phyloP scores from a whole-genome alignment of 1,140 invertebrate genomes.

The Zaprionus africanus region DNA sequence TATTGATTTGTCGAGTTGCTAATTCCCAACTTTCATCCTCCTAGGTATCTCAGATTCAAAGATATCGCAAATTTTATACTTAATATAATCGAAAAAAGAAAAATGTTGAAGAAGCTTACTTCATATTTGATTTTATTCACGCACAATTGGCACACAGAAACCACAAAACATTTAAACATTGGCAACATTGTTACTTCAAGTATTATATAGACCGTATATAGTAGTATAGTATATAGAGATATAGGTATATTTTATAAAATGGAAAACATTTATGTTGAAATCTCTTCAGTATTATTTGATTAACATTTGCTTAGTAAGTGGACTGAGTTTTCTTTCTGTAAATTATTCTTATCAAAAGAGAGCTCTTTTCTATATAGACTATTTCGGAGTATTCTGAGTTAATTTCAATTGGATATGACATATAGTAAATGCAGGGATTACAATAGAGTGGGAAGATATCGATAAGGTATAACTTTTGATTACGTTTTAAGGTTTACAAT shows the following conservation, averaged over 20 bases:
- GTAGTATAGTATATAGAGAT: background rate
- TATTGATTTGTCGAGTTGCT: background rate
- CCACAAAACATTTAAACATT: slow-evolving; percentile 68
- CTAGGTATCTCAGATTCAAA: background rate
- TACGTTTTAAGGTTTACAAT: background rate
- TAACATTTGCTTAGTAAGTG: slow-evolving; percentile 30
- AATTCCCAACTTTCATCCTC: background rate
- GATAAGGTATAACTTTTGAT: background rate
- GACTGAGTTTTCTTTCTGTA: slow-evolving; percentile 31
- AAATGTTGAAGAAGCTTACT: slow-evolving; percentile 1
- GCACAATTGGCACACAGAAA: slow-evolving; percentile 60
- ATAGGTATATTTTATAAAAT: slow-evolving; percentile 17
- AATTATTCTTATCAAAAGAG: slow-evolving; percentile 37
- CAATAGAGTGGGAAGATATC: background rate
- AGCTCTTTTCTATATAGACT: slow-evolving; percentile 36
- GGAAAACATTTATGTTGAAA: slow-evolving; percentile 12
- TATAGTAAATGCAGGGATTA: slow-evolving; percentile 11
- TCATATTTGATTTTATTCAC: slow-evolving; percentile 47
- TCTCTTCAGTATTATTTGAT: slow-evolving; percentile 9
- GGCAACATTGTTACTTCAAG: slow-evolving; percentile 53
- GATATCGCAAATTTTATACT: background rate
- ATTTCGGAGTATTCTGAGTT: slow-evolving; percentile 14
- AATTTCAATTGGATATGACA: slow-evolving; percentile 31
- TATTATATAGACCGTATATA: slow-evolving; percentile 24
- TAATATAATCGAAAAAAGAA: background rate